Conservation (phyloP, 2,113 vertebrate genomes). For the Podarcis cretensis region DNA sequence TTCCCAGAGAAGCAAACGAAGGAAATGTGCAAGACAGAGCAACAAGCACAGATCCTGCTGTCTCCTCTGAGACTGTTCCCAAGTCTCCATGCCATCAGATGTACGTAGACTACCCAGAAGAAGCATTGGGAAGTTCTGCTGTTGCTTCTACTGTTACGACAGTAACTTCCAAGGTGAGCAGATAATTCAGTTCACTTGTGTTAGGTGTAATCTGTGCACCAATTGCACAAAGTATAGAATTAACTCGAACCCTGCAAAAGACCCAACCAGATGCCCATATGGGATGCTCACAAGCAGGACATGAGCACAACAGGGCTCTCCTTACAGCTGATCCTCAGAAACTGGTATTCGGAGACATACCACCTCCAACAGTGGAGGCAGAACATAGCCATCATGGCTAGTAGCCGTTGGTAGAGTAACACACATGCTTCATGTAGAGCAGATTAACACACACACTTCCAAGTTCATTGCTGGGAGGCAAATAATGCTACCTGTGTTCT, state of each 20-base stretch:
- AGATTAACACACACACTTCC: neutral
- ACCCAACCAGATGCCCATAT: no score
- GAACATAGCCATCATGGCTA: no score
- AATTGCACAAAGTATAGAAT: no score
- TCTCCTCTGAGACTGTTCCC: conserved; percentile 72
- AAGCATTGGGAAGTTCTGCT: conserved; percentile 71
- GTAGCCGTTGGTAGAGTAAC: neutral
- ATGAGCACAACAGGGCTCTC: no score
- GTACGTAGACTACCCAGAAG: conserved; percentile 89
- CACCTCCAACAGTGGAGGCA: no score
- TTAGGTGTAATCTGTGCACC: neutral
- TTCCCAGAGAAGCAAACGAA: conserved; percentile 30
- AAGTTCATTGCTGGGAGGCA: neutral
- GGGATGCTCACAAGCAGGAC: no score
- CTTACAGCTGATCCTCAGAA: no score
- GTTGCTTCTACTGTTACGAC: conserved; percentile 58
- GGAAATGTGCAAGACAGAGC: conserved; percentile 65
- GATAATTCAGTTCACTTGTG: neutral
- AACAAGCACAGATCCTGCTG: conserved; percentile 43
- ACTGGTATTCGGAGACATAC: no score
- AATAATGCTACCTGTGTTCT: neutral
- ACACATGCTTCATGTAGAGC: neutral
- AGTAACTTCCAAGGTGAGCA: conserved; percentile 79
- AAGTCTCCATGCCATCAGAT: conserved; percentile 87
- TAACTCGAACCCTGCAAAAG: no score